Base-by-base conservation (phyloP, 2,113 vertebrate genomes). In the Oryzias woworae region DNA sequence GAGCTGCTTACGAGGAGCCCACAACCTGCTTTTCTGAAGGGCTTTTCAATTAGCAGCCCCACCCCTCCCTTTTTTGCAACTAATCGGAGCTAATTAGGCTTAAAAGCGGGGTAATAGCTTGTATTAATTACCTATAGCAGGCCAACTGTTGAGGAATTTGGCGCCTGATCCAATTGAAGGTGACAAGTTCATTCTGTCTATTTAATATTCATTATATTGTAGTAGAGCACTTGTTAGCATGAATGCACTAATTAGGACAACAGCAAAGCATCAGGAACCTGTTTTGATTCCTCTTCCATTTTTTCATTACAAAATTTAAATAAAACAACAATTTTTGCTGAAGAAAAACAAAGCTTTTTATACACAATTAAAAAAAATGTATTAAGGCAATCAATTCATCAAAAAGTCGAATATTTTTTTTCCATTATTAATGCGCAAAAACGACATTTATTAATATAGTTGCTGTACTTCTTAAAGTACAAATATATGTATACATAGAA, bases 31-130 rank as follows among this genome's bases (percentile, higher is more conserved):
- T 66, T 65, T 86, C 76, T 79, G 83, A 73, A 84, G 87, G 69
- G 44, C 51, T 70, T 92, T 90, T 91, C 90, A 92, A 92, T 93
- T 91, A 91, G 64, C 77, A 22, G 62, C 71, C 77, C 62, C 6
- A 18, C 51, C 56, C 67, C 54, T 50, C 62, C 47, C 43, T 24
- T 53, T 28, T 81, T 65, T 75, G 45, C 36, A 50, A 58, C 78
- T 89, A 91, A 92, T 92, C 88, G 89, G 78, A 77, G 82, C 69
- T 90, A 91, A 92, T 92, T 92, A 90, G 82, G 84, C 89, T 78
- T 91, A 75, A 92, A 90, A 69, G 67, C 66, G 62, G 87, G 78
- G 84, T 92, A 92, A 92, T 92, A 87, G 91, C 81, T 76, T 78
- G 82, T 76, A 89, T 92, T 93, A 90, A 93, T 92, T 91, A 88